phyloP scores from a whole-genome alignment of 1,140 invertebrate species.

The Bradysia coprophila region DNA sequence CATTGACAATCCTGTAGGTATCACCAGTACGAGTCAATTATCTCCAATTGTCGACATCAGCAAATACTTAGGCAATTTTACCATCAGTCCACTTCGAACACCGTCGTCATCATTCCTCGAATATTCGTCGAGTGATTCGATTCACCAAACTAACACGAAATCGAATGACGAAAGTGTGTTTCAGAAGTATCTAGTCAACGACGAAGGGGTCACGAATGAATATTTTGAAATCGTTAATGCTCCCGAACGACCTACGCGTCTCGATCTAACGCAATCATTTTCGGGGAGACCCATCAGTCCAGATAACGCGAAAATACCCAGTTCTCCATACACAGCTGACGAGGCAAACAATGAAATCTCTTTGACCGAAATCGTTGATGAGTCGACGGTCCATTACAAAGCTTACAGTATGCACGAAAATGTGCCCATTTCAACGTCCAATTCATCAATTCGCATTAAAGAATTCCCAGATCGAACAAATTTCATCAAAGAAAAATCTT shows the following conservation, averaged over 20 bases:
- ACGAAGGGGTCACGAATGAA: slow-evolving; percentile 20
- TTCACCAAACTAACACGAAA: not conserved
- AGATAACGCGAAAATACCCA: no score
- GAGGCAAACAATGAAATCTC: no score
- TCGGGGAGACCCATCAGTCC: no score
- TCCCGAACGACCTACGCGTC: slow-evolving; percentile 14
- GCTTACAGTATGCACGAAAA: no score
- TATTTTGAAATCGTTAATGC: slow-evolving; percentile 23
- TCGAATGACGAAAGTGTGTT: no score
- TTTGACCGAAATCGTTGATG: no score
- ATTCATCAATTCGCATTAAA: no score
- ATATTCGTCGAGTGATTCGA: not conserved
- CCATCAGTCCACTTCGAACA: slow-evolving; percentile 12
- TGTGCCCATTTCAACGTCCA: no score
- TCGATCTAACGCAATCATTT: no score
- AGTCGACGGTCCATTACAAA: no score
- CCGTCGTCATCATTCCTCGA: slow-evolving; percentile 7
- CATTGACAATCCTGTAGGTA: not conserved
- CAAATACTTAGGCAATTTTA: slow-evolving; percentile 9
- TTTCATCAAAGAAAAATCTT: not conserved
- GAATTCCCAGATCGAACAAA: slow-evolving; percentile 5
- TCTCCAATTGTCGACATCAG: slow-evolving; percentile 12
- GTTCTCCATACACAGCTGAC: no score
- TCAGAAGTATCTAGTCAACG: slow-evolving; percentile 15
- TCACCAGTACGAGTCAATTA: slow-evolving; percentile 11